Conservation (phyloP, 2,113 vertebrate species). For the Callorhinus ursinus region DNA sequence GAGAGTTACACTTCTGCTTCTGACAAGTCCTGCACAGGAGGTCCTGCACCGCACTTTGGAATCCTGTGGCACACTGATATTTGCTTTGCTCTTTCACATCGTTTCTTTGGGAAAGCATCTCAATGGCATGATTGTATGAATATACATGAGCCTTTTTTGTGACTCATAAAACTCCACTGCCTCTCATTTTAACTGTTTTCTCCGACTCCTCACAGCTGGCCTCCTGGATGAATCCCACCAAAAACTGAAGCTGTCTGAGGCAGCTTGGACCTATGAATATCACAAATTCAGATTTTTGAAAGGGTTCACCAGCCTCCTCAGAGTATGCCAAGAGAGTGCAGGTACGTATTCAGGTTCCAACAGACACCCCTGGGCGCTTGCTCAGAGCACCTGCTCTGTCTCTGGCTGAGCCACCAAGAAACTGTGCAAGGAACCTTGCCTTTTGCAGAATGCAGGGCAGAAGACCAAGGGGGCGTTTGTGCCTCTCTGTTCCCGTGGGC, state of each 20-base stretch:
- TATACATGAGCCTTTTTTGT: neutral
- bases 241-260: too few species aligned
- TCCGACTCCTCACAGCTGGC: neutral
- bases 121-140: neutral
- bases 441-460: neutral
- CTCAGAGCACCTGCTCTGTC: accelerated
- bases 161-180: neutral
- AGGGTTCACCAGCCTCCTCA: accelerated
- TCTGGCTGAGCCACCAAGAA: neutral
- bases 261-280: neutral
- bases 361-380: accelerated
- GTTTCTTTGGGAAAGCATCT: neutral
- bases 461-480: accelerated
- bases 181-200: neutral
- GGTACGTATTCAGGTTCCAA: neutral
- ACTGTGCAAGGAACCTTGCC: accelerated
- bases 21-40: too few species aligned
- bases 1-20: accelerated
- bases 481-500: neutral
- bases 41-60: neutral
- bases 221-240: neutral
- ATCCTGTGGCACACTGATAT: accelerated
- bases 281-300: too few species aligned
- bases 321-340: accelerated
- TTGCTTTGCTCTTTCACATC: neutral